Evolutionary conservation across 1,140 invertebrate genomes (phyloP), one percentile per base, ranked within the genome.

Genomic region (Odontomachus brunneus): DNA sequence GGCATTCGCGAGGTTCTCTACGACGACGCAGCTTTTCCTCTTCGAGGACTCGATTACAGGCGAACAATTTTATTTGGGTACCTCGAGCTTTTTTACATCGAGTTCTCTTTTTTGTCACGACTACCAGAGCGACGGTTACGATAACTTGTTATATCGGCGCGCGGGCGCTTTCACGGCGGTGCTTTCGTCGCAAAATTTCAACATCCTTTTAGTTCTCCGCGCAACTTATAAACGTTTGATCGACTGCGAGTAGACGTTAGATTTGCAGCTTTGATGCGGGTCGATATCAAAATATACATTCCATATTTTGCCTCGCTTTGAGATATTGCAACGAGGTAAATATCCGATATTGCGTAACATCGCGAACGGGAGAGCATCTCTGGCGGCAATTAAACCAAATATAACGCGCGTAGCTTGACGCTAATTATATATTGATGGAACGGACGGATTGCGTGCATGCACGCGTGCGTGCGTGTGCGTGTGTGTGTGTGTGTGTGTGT

Each of bases 11-110:
- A 51, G 33, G 3, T 71, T 80, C 69, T 80, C 51, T 51, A 71
- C 65, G 22, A 71, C 65, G 22, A 71, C 51, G 65, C 75, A 71
- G 65, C 75, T 80, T 71, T 80, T 69, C 75, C 75, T 59, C 75
- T 11, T 80, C 75, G 69, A 80, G 75, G 65, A 80, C 75, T 80
- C 75, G 75, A 69, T 80, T 80, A 80, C 75, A 80, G 33, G 51
- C 51, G 75, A 57, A 71, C 65, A 71, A 80, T 80, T 80, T 71
- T 80, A 71, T 80, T 80, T 80, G 33, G 65, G 24, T 80, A 80
- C 29, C 75, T 19, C 51, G 49, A 80, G 65, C 65, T 80, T 71
- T 80, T 69, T 80, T 33, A 69, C 69, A 57, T 80, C 22, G 14
- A 78, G 53, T 19, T 33, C 12, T 15, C 33, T 5, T 51, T 78